Percentiles rank a stretch among this genome's conserved stretches.
phyloP scores from a whole-genome alignment of 2,113 vertebrate genomes.

The Phasianus colchicus region DNA sequence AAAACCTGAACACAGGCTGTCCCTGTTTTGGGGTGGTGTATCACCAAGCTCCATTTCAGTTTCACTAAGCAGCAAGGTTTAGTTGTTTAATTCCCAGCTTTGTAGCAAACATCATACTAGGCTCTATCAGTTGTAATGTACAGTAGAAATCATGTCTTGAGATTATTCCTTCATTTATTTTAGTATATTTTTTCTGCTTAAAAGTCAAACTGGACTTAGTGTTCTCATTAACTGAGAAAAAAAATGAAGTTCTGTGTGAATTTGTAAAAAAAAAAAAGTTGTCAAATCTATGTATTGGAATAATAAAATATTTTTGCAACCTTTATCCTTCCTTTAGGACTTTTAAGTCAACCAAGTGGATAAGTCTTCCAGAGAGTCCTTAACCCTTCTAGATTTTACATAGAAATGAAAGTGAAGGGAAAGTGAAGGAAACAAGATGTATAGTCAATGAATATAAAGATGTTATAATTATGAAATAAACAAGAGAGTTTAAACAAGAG shows the following conservation, averaged over 20 bases:
- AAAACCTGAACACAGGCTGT: not conserved
- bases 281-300: not conserved
- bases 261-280: not conserved
- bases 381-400: not conserved
- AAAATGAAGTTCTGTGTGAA: not conserved
- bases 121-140: not conserved
- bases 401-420: not conserved
- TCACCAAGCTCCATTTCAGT: not conserved
- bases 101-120: not conserved
- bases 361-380: not conserved
- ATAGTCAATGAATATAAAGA: no score
- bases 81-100: not conserved
- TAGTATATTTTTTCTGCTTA: not conserved
- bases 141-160: not conserved
- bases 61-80: not conserved
- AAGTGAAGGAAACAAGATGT: not conserved
- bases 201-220: not conserved
- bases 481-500: no score
- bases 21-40: not conserved
- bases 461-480: no score
- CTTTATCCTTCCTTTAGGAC: not conserved
- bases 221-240: not conserved
- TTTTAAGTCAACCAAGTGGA: not conserved
- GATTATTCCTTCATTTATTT: not conserved
- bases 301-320: not conserved